These are phyloP conservation scores for Turnix velox DNA, from an alignment of 2,113 vertebrate genomes.

Conservation along the genomic window DNA sequence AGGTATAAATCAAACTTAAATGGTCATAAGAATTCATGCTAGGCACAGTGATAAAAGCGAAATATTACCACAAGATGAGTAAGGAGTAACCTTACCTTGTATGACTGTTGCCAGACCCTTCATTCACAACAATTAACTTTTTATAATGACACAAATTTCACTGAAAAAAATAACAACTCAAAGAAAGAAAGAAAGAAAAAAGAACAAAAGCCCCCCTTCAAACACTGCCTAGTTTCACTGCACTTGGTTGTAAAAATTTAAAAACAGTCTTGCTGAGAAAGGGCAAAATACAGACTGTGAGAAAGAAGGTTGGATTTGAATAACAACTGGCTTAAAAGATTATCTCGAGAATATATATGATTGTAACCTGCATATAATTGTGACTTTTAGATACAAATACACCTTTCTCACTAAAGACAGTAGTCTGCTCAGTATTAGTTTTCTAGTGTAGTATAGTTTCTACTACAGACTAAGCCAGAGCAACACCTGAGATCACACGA, in stretches of 20 bases:
- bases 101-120: background rate
- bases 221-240: background rate
- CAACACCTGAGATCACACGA: fast-evolving
- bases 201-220: background rate
- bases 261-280: background rate
- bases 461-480: fast-evolving
- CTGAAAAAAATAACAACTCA: background rate
- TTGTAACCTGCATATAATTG: background rate
- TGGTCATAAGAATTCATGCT: background rate
- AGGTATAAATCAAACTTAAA: background rate
- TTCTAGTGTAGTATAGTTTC: no score
- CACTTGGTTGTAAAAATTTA: background rate
- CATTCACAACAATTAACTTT: background rate
- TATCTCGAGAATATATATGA: background rate
- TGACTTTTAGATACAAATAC: background rate
- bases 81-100: background rate
- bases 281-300: background rate
- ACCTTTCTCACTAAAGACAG: background rate
- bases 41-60: background rate
- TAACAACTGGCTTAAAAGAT: background rate
- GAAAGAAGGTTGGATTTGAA: background rate
- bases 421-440: background rate
- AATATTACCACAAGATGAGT: background rate
- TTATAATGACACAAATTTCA: background rate
- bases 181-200: background rate